These are phyloP conservation scores for Martes flavigula DNA, from an alignment of 2,797 vertebrate species.

Conservation along the genomic window DNA sequence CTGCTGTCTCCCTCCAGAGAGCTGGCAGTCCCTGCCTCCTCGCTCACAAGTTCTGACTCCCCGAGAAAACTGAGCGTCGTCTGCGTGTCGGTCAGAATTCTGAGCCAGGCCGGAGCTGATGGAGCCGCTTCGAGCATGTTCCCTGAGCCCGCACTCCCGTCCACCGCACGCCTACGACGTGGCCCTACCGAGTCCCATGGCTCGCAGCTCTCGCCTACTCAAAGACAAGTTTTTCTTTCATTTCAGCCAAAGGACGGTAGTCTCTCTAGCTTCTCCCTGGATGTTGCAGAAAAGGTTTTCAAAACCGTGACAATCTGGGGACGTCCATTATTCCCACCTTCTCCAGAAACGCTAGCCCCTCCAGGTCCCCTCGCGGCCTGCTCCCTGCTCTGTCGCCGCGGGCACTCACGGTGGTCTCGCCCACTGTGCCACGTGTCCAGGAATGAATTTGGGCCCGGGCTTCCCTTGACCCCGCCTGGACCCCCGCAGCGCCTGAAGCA, in stretches of 20 bases:
- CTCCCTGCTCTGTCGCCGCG: background rate
- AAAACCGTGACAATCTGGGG: conserved; percentile 49
- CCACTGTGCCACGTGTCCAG: background rate
- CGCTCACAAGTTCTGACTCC: background rate
- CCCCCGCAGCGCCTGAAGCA: fast-evolving
- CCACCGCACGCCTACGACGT: conserved; percentile 74
- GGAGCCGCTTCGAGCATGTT: conserved; percentile 57
- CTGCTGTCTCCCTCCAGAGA: background rate
- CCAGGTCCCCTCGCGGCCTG: no score
- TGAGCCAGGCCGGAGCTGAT: conserved; percentile 52
- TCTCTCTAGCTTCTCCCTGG: conserved; percentile 47
- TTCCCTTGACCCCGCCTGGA: fast-evolving
- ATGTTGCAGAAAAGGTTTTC: conserved; percentile 55
- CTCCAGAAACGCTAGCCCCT: background rate
- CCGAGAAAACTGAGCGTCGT: background rate
- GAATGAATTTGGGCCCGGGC: background rate
- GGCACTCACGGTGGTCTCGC: background rate
- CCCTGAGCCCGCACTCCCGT: conserved; percentile 48
- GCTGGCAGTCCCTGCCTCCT: background rate
- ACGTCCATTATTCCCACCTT: background rate
- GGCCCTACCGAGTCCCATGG: conserved; percentile 77
- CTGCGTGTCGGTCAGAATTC: background rate
- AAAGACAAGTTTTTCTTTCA: conserved; percentile 56
- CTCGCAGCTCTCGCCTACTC: conserved; percentile 64
- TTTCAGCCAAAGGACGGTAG: conserved; percentile 36